These are phyloP conservation scores for Drosophila tropicalis DNA, from an alignment of 1,140 invertebrate genomes.

Conservation along the genomic window DNA sequence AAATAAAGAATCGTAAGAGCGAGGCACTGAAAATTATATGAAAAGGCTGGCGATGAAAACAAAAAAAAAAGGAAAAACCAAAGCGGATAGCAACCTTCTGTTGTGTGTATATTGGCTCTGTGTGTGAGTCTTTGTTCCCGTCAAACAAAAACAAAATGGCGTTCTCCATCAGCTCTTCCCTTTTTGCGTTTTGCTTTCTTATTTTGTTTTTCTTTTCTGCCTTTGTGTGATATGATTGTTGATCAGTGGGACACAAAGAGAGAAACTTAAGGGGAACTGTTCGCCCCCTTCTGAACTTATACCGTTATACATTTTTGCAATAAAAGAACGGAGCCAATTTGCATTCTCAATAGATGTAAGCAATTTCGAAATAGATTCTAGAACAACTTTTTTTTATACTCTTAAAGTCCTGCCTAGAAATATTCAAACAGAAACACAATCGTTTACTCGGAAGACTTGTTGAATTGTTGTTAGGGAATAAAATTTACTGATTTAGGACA, in stretches of 20 bases:
- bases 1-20: conserved; percentile 26
- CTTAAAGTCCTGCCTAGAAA: no score
- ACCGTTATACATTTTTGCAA: background rate
- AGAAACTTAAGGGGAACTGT: background rate
- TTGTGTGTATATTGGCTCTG: conserved; percentile 5
- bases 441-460: no score
- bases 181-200: conserved; percentile 10
- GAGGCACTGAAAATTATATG: conserved; percentile 44
- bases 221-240: conserved; percentile 11
- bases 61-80: background rate
- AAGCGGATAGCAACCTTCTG: background rate
- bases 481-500: no score
- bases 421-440: no score
- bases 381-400: no score
- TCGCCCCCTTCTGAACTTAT: background rate
- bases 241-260: conserved; percentile 3
- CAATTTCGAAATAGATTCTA: no score
- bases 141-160: conserved; percentile 37
- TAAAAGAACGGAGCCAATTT: background rate
- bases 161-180: conserved; percentile 15
- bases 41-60: conserved; percentile 14
- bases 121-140: conserved; percentile 38
- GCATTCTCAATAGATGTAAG: background rate
- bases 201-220: background rate
- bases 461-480: no score